phyloP scores from a whole-genome alignment of 2,888 invertebrate species.

The Gastrophysa polygoni region DNA sequence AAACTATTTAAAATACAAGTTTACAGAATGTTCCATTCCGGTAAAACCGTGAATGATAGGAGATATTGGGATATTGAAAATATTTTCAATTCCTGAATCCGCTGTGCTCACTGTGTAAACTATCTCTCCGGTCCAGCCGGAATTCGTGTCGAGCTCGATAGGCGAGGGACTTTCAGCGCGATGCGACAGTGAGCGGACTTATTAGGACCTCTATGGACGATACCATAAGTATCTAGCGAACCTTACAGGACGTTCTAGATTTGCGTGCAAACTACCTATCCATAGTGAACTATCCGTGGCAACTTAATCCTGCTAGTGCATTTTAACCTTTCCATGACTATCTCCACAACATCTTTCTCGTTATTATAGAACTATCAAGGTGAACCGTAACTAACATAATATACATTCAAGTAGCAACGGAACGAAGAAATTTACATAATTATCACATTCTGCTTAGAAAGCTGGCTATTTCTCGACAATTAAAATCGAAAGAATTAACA shows the following conservation, averaged over 20 bases:
- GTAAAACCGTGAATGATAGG: too few species aligned
- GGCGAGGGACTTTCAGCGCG: too few species aligned
- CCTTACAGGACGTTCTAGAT: background rate
- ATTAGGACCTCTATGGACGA: too few species aligned
- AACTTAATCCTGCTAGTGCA: conserved; percentile 37
- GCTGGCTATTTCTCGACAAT: background rate
- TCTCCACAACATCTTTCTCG: conserved; percentile 41
- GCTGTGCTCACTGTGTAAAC: too few species aligned
- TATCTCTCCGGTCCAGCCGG: too few species aligned
- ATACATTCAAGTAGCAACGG: background rate
- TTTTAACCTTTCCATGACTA: conserved; percentile 42
- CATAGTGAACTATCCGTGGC: background rate
- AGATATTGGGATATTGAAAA: too few species aligned
- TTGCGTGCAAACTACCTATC: background rate
- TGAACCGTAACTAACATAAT: background rate
- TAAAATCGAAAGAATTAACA: background rate
- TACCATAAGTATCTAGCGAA: too few species aligned
- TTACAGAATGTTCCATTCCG: too few species aligned
- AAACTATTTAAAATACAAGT: too few species aligned
- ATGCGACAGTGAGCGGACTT: too few species aligned
- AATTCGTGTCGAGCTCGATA: too few species aligned
- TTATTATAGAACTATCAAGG: conserved; percentile 17
- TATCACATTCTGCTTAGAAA: background rate
- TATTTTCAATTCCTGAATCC: too few species aligned
- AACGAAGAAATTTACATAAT: background rate